Conservation (phyloP, 1,140 invertebrate species). For the Leptestheria dahalacensis region DNA sequence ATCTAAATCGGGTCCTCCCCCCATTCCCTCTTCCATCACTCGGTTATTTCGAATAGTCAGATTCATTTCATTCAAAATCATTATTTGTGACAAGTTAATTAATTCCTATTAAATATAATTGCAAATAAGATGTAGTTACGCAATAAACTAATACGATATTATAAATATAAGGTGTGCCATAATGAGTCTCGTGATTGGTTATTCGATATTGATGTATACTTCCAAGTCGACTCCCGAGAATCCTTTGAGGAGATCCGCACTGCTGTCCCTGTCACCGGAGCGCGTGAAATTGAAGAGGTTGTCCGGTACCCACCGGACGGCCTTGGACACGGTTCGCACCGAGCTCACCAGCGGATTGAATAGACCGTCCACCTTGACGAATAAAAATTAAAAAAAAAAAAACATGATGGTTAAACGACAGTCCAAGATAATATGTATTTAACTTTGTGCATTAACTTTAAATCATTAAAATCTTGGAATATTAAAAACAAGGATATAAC, state of each 20-base stretch:
- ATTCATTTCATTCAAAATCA: too few species aligned
- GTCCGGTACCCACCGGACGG: slow-evolving; percentile 64
- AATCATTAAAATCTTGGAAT: too few species aligned
- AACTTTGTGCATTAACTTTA: too few species aligned
- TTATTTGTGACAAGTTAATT: too few species aligned
- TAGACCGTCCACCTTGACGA: slow-evolving; percentile 26
- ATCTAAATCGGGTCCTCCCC: too few species aligned
- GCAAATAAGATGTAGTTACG: slow-evolving; percentile 11
- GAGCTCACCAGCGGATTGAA: slow-evolving; percentile 69
- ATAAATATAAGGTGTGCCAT: too few species aligned
- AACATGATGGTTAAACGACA: neutral
- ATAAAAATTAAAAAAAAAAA: slow-evolving; percentile 10
- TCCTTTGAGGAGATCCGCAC: neutral
- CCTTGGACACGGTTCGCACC: slow-evolving; percentile 54
- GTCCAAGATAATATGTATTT: too few species aligned
- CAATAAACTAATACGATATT: too few species aligned
- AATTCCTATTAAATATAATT: neutral
- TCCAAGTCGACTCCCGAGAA: neutral
- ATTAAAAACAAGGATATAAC: too few species aligned
- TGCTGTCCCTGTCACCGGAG: neutral
- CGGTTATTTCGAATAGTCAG: too few species aligned
- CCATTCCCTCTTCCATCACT: too few species aligned
- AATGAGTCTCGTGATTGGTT: too few species aligned
- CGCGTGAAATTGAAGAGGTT: slow-evolving; percentile 35
- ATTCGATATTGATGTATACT: neutral